Evolutionary conservation across 2,888 invertebrate genomes (phyloP).

Genomic region (Andrena chrysosceles): DNA sequence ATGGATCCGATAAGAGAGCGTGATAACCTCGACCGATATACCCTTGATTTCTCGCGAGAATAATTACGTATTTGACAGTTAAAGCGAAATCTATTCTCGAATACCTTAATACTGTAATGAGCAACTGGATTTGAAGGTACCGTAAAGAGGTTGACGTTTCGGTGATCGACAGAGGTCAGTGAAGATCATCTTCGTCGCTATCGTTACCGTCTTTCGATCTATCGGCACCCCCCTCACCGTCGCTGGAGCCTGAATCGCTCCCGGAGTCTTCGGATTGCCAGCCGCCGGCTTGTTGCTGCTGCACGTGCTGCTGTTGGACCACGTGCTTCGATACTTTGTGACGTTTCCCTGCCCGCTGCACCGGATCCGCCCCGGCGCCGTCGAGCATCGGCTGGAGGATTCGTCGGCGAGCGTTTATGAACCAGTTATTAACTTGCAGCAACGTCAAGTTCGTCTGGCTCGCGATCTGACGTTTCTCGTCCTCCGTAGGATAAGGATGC

Average conservation of each 20-base stretch:
- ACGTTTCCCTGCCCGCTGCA: slow-evolving; percentile 81
- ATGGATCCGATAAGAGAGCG: slow-evolving; percentile 74
- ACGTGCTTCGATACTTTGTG: slow-evolving; percentile 85
- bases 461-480: slow-evolving; percentile 96
- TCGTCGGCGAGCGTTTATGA: slow-evolving; percentile 96
- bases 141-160: slow-evolving; percentile 79
- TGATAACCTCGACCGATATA: slow-evolving; percentile 80
- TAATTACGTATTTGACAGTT: slow-evolving; percentile 85
- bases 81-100: slow-evolving; percentile 85
- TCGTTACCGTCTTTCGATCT: slow-evolving; percentile 82
- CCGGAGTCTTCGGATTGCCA: slow-evolving; percentile 84
- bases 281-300: slow-evolving; percentile 77
- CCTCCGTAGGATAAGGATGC: slow-evolving; percentile 98
- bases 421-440: slow-evolving; percentile 96
- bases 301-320: slow-evolving; percentile 79
- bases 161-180: slow-evolving; percentile 83
- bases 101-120: slow-evolving; percentile 85
- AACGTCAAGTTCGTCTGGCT: slow-evolving; percentile 95
- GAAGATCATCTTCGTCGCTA: slow-evolving; percentile 83
- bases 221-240: slow-evolving; percentile 80
- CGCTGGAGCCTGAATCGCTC: slow-evolving; percentile 83
- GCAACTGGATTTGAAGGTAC: slow-evolving; percentile 84
- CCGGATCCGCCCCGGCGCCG: slow-evolving; percentile 86
- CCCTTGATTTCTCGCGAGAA: slow-evolving; percentile 80
- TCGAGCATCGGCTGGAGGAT: slow-evolving; percentile 97